Conservation (phyloP, 2,888 invertebrate species). For the Luperina nickerlii region DNA sequence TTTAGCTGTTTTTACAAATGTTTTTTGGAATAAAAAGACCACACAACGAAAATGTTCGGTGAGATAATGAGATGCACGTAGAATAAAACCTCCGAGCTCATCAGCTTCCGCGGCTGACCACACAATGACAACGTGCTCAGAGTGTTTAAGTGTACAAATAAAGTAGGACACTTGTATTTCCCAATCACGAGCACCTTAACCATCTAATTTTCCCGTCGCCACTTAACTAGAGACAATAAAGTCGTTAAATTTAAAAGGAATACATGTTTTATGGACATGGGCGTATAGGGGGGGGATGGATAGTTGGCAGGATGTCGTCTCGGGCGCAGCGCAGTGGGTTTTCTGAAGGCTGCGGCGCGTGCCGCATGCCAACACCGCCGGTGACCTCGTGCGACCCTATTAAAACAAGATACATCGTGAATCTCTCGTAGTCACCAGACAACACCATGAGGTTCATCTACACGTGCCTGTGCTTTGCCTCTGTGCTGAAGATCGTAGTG, state of each 20-base stretch:
- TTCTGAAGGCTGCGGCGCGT: conserved; percentile 90
- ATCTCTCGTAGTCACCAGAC: conserved; percentile 81
- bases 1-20: conserved; percentile 15
- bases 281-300: conserved; percentile 81
- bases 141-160: conserved; percentile 61
- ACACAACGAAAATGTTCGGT: conserved; percentile 18
- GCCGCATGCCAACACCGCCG: conserved; percentile 88
- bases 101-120: conserved; percentile 65
- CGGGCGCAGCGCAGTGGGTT: conserved; percentile 87
- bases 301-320: conserved; percentile 83
- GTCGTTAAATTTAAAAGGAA: conserved; percentile 82
- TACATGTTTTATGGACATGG: conserved; percentile 67
- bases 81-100: conserved; percentile 48
- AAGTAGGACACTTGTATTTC: conserved; percentile 81
- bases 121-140: conserved; percentile 67
- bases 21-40: conserved; percentile 29
- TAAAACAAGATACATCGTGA: conserved; percentile 86
- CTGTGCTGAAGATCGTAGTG: conserved; percentile 69
- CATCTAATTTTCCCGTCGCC: conserved; percentile 75
- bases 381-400: conserved; percentile 88
- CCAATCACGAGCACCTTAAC: conserved; percentile 74
- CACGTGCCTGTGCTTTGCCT: conserved; percentile 76
- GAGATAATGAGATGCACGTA: conserved; percentile 20
- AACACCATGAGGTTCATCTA: conserved; percentile 85
- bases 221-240: conserved; percentile 78